These are phyloP conservation scores for Caranx ignobilis DNA, from an alignment of 2,113 vertebrate genomes.

Conservation along the genomic window DNA sequence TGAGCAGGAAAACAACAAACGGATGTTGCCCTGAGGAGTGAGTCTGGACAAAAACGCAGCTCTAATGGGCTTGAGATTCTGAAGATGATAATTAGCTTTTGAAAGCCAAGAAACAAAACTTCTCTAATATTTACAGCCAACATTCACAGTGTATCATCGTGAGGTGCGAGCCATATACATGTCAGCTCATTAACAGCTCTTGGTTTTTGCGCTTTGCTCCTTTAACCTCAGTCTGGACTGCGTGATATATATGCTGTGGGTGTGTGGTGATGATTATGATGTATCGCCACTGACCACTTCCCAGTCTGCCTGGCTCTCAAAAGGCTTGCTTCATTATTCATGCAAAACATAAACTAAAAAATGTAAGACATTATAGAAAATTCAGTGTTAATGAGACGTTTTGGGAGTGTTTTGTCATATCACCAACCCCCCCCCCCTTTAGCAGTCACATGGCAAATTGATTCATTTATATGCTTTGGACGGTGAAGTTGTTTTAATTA, in stretches of 20 bases:
- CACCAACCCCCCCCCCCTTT: background rate
- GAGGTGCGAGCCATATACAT: no score
- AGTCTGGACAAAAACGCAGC: conserved; percentile 8
- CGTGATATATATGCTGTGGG: conserved; percentile 8
- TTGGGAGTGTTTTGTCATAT: background rate
- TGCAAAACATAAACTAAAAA: background rate
- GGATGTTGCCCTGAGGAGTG: conserved; percentile 3
- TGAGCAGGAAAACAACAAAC: conserved; percentile 1
- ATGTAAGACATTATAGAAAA: background rate
- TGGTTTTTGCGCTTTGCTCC: background rate
- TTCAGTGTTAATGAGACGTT: background rate
- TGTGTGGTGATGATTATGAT: conserved; percentile 14
- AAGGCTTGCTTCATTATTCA: conserved; percentile 2
- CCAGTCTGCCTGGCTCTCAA: conserved; percentile 7
- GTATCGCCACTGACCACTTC: background rate
- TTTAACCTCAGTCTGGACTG: background rate
- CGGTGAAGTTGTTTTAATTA: background rate
- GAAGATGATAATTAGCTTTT: conserved; percentile 16
- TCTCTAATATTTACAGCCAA: background rate
- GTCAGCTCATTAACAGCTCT: background rate
- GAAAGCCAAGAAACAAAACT: background rate
- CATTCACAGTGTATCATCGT: no score
- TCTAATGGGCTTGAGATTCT: background rate
- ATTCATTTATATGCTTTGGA: background rate
- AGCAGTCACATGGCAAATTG: conserved; percentile 1